Evolutionary conservation across 1,140 invertebrate species (phyloP).

Genomic region (Sinonovacula constricta): DNA sequence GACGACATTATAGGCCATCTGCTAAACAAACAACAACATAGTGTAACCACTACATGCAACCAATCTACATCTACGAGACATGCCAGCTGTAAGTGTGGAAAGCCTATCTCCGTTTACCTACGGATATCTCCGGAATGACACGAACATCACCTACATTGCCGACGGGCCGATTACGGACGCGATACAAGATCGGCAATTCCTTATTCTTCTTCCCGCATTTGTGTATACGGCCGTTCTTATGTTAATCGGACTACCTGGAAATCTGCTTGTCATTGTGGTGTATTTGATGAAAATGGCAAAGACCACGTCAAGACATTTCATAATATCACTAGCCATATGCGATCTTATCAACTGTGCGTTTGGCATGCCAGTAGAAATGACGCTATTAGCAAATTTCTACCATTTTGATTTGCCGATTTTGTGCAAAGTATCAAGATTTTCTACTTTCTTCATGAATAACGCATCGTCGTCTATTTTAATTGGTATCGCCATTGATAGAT

Average conservation of each 20-base stretch:
- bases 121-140: too few species aligned
- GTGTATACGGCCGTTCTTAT: conserved; percentile 46
- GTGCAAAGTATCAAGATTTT: conserved; percentile 64
- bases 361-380: conserved; percentile 65
- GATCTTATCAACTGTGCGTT: conserved; percentile 67
- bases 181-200: conserved; percentile 4
- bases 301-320: conserved; percentile 53
- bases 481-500: conserved; percentile 53
- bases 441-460: conserved; percentile 65
- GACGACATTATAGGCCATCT: too few species aligned
- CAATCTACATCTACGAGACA: too few species aligned
- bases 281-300: conserved; percentile 48
- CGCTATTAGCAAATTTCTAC: conserved; percentile 57
- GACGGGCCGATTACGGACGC: conserved; percentile 1
- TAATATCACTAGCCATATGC: conserved; percentile 57
- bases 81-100: too few species aligned
- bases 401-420: conserved; percentile 55
- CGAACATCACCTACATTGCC: conserved; percentile 8
- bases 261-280: conserved; percentile 46
- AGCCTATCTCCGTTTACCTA: too few species aligned
- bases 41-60: too few species aligned
- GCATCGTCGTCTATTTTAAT: conserved; percentile 52
- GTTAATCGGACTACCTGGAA: conserved; percentile 49
- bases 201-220: conserved; percentile 35
- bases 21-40: too few species aligned